Evolutionary conservation across 2,113 vertebrate species (phyloP).

Genomic region (Pseudonaja textilis): DNA sequence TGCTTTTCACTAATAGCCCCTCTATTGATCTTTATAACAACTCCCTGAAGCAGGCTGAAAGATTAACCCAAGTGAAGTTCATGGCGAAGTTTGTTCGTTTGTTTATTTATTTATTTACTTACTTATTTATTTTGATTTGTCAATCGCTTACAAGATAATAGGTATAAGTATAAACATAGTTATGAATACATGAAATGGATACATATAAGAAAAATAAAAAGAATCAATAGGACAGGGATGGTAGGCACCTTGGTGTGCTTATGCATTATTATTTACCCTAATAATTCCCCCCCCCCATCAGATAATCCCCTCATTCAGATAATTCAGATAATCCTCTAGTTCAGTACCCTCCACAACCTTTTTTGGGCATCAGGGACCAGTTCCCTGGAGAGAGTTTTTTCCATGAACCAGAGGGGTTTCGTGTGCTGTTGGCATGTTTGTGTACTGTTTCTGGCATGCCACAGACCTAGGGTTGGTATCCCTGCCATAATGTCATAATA

Average conservation of each 20-base stretch:
- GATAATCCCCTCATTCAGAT: background rate
- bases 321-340: background rate
- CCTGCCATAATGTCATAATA: background rate
- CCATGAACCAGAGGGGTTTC: background rate
- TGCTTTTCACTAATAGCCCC: background rate
- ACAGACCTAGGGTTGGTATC: background rate
- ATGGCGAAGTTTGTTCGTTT: background rate
- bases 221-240: too few species aligned
- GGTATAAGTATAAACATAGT: too few species aligned
- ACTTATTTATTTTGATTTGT: too few species aligned
- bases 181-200: too few species aligned
- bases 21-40: background rate
- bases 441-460: background rate
- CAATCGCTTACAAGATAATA: too few species aligned
- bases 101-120: too few species aligned
- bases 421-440: background rate
- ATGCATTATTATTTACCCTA: background rate
- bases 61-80: background rate
- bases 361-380: background rate
- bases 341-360: background rate
- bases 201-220: too few species aligned
- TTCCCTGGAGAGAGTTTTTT: background rate
- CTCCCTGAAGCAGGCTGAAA: background rate
- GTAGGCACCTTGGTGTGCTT: too few species aligned
- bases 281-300: background rate